Percentiles rank a stretch among this genome's conserved stretches.
phyloP scores from a whole-genome alignment of 2,113 vertebrate species.

The Epinephelus cyanopodus region DNA sequence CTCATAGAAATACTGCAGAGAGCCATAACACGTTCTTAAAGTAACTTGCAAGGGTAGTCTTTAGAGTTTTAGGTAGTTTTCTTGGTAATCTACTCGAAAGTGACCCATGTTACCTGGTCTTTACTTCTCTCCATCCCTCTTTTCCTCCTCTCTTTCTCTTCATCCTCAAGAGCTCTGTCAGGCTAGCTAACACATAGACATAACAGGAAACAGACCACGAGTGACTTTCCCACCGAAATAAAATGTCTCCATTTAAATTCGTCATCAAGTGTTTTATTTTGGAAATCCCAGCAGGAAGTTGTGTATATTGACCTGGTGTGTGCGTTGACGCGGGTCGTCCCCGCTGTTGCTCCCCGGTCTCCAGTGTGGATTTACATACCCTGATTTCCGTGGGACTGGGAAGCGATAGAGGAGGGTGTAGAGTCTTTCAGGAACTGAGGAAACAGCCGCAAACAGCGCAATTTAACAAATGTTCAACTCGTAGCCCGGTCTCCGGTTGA shows the following conservation, averaged over 20 bases:
- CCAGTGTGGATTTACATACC: constrained; percentile 78
- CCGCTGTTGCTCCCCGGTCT: constrained; percentile 40
- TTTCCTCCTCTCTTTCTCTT: background rate
- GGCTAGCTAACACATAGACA: background rate
- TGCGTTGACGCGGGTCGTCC: background rate
- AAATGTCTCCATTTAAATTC: background rate
- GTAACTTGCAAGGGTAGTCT: too few species aligned
- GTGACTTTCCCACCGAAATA: background rate
- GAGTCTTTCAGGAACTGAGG: constrained; percentile 79
- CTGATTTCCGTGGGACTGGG: constrained; percentile 82
- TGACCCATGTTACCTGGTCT: too few species aligned
- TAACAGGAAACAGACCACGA: background rate
- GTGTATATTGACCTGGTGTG: rapidly evolving
- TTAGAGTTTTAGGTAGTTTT: too few species aligned
- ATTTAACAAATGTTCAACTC: constrained; percentile 45
- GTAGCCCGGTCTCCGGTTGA: background rate
- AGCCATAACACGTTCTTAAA: too few species aligned
- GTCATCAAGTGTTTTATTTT: background rate
- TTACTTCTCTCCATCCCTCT: background rate
- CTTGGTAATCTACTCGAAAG: too few species aligned
- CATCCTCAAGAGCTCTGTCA: background rate
- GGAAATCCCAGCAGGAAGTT: constrained; percentile 20
- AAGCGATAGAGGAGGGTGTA: constrained; percentile 63
- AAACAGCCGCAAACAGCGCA: constrained; percentile 25
- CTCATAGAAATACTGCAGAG: too few species aligned